Evolutionary conservation across 1,140 invertebrate genomes (phyloP), one percentile per base, ranked within the genome.

Genomic region (Drosophila kanapiae): DNA sequence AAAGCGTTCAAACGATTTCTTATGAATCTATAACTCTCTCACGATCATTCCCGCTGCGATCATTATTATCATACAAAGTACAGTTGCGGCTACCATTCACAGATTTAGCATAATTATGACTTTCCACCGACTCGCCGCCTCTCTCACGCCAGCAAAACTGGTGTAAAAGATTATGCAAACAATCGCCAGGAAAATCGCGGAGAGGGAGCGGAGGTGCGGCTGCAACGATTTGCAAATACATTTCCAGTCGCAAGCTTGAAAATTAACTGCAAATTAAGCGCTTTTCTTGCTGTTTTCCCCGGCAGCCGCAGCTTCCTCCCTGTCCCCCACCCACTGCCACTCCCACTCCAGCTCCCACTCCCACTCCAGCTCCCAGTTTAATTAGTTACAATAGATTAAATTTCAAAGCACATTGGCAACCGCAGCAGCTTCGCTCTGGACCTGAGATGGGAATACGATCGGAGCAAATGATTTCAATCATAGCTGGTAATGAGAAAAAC

Each of bases 301-400:
- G 1, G 33, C 43, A 7, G 9, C 10, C 16, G n/a, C 18, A 7
- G 16, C 37, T 16, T 27, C n/a, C 11, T 8, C n/a, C 53, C 49
- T 23, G 35, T 4, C 23, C 16, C 67, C 29, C 45, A 16, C 59
- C 45, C 58, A 51, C 18, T 33, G 49, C n/a, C 47, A 31, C 18
- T 13, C 11, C 38, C 38, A 40, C 38, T 43, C 68, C 56, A 53
- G 42, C 23, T 62, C 62, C n/a, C 47, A 31, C 18, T 13, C 11
- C 38, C 38, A 40, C 38, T 43, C 68, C 56, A 58, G 42, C 29
- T 62, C 62, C 49, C 57, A 56, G 67, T 82, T 90, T 90, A 90
- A 90, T 90, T 90, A 90, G 85, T 90, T 90, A 90, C 85, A 90
- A 90, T 85, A 90, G 85, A 90, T 90, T 90, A 90, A 90, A 85